A percentile compares a stretch with the other conserved stretches of the same genome.
Evolutionary conservation across 2,888 invertebrate species (phyloP).

Genomic region (Eupithecia abbreviata): DNA sequence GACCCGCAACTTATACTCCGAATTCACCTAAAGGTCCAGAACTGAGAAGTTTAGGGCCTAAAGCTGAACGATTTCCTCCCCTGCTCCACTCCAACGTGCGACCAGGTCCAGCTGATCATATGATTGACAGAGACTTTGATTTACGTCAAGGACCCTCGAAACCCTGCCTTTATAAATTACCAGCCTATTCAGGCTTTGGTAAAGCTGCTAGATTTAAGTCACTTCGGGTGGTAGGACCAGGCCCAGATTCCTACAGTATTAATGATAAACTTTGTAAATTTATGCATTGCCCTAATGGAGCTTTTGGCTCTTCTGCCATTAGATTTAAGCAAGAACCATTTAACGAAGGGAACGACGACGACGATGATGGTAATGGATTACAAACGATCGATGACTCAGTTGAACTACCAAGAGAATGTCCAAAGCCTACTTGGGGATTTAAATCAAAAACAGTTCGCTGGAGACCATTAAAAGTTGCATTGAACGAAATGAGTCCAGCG

Average conservation of each 20-base stretch:
- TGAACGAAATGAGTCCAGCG: slow-evolving; percentile 60
- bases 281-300: slow-evolving; percentile 55
- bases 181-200: slow-evolving; percentile 64
- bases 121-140: slow-evolving; percentile 66
- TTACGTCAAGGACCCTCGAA: slow-evolving; percentile 45
- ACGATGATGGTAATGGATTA: slow-evolving; percentile 1
- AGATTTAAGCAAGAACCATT: slow-evolving; percentile 60
- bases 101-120: slow-evolving; percentile 68
- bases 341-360: slow-evolving; percentile 46
- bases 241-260: slow-evolving; percentile 64
- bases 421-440: slow-evolving; percentile 64
- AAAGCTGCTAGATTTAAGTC: slow-evolving; percentile 64
- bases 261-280: slow-evolving; percentile 49
- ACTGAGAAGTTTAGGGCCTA: slow-evolving; percentile 58
- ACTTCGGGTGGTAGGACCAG: slow-evolving; percentile 58
- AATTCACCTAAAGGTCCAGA: slow-evolving; percentile 53
- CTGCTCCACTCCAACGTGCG: slow-evolving; percentile 42
- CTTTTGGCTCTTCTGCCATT: slow-evolving; percentile 62
- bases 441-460: slow-evolving; percentile 67
- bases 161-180: slow-evolving; percentile 58
- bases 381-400: slow-evolving; percentile 28
- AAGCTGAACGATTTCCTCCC: slow-evolving; percentile 57
- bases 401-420: slow-evolving; percentile 40
- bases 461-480: slow-evolving; percentile 56
- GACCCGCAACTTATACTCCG: slow-evolving; percentile 67